Evolutionary conservation across 1,140 invertebrate genomes (phyloP).

Genomic region (Thrips palmi): DNA sequence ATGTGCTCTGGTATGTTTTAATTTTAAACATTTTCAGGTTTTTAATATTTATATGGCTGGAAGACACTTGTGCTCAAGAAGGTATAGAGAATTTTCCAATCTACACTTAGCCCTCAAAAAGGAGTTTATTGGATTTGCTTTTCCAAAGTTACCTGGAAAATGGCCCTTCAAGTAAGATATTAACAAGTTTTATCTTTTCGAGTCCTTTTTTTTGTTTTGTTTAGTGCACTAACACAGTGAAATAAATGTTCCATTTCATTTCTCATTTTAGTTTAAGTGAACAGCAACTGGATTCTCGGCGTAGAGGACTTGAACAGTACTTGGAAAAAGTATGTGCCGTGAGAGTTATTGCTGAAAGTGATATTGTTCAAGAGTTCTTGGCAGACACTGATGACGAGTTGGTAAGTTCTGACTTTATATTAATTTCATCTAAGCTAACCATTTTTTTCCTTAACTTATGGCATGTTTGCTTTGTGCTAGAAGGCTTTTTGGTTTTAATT

Average conservation of each 20-base stretch:
- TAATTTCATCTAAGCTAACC: too few relatives aligned
- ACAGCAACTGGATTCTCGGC: slow-evolving; percentile 85
- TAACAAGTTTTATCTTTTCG: not conserved
- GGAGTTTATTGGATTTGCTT: slow-evolving; percentile 93
- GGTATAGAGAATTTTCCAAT: slow-evolving; percentile 89
- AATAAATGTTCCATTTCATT: slow-evolving; percentile 7
- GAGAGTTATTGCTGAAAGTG: slow-evolving; percentile 91
- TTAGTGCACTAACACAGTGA: not conserved
- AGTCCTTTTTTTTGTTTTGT: not conserved
- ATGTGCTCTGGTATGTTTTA: not conserved
- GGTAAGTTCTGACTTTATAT: slow-evolving; percentile 21
- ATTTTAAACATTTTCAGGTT: slow-evolving; percentile 28
- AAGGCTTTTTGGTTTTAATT: too few relatives aligned
- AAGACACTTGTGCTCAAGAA: slow-evolving; percentile 82
- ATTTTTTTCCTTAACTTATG: too few relatives aligned
- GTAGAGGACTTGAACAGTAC: slow-evolving; percentile 91
- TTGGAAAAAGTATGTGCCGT: slow-evolving; percentile 97
- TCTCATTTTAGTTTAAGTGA: slow-evolving; percentile 49
- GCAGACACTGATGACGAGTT: slow-evolving; percentile 75
- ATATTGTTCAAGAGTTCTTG: slow-evolving; percentile 93
- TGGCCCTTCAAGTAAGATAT: slow-evolving; percentile 77
- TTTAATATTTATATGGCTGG: slow-evolving; percentile 99
- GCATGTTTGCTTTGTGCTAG: too few relatives aligned
- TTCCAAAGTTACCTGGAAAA: slow-evolving; percentile 95
- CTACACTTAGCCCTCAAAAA: slow-evolving; percentile 80